phyloP scores from a whole-genome alignment of 1,140 invertebrate genomes.

The Lucilia sericata region DNA sequence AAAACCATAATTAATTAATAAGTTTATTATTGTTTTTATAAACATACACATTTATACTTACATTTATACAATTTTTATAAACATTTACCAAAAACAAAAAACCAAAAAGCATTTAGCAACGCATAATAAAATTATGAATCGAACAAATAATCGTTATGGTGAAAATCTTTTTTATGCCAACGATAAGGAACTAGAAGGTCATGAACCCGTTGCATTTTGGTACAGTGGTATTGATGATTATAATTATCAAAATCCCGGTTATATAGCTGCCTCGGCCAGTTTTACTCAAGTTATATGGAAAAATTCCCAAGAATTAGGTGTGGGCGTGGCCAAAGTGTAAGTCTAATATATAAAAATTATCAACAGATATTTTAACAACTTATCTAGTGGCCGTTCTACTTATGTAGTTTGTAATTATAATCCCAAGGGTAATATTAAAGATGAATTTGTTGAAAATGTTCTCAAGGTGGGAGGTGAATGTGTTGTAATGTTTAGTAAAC shows the following conservation, averaged over 20 bases:
- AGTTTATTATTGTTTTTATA: too few species aligned
- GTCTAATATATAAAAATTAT: neutral
- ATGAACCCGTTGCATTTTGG: constrained; percentile 74
- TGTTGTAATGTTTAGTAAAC: neutral
- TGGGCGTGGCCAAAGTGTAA: constrained; percentile 75
- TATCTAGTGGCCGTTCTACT: constrained; percentile 52
- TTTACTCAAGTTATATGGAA: constrained; percentile 84
- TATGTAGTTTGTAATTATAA: constrained; percentile 61
- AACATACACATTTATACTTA: too few species aligned
- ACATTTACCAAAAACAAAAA: neutral
- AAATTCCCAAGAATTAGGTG: constrained; percentile 75
- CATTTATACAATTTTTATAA: neutral
- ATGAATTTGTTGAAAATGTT: constrained; percentile 53
- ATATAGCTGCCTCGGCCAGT: constrained; percentile 75
- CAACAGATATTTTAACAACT: constrained; percentile 14
- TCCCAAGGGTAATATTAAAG: constrained; percentile 60
- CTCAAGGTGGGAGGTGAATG: neutral
- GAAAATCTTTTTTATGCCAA: constrained; percentile 85
- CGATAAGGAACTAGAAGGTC: constrained; percentile 70
- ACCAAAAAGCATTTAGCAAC: constrained; percentile 25
- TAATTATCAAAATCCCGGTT: constrained; percentile 73
- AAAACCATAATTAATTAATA: neutral
- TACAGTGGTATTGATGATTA: constrained; percentile 73
- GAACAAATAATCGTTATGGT: constrained; percentile 80
- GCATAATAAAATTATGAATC: constrained; percentile 69